phyloP scores from a whole-genome alignment of 2,888 invertebrate species.

The Hermodice carunculata region DNA sequence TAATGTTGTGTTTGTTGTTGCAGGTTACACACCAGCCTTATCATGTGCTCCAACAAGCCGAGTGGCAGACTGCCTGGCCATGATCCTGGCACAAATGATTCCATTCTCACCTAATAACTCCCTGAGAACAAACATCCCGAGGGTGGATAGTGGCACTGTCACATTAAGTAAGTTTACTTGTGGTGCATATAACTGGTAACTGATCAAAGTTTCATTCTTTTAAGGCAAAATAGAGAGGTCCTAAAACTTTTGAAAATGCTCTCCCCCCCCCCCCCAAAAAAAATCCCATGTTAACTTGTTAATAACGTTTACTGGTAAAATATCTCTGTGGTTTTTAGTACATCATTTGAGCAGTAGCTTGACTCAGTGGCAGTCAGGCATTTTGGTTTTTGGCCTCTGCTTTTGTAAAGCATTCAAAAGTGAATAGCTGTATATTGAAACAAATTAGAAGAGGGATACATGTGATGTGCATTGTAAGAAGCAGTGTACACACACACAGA shows the following conservation, averaged over 20 bases:
- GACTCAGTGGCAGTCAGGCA: no score
- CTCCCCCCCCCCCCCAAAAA: background rate
- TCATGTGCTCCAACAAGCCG: constrained; percentile 76
- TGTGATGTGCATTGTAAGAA: no score
- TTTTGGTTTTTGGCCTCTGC: no score
- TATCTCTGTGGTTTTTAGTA: background rate
- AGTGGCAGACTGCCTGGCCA: constrained; percentile 76
- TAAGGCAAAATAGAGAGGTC: background rate
- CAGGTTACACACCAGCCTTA: constrained; percentile 76
- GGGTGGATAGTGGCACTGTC: constrained; percentile 39
- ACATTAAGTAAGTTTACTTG: constrained; percentile 27
- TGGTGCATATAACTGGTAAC: background rate
- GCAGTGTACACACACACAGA: no score
- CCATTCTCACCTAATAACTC: constrained; percentile 46
- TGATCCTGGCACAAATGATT: constrained; percentile 72
- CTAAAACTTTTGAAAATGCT: background rate
- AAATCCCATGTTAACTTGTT: no score
- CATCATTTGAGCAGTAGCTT: background rate
- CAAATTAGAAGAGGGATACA: no score
- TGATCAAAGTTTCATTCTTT: background rate
- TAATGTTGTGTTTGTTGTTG: no score
- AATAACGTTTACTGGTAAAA: background rate
- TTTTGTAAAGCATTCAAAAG: no score
- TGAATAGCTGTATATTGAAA: no score
- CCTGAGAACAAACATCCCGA: constrained; percentile 3